Evolutionary conservation across 2,888 invertebrate species (phyloP).

Genomic region (Parochlus steinenii): DNA sequence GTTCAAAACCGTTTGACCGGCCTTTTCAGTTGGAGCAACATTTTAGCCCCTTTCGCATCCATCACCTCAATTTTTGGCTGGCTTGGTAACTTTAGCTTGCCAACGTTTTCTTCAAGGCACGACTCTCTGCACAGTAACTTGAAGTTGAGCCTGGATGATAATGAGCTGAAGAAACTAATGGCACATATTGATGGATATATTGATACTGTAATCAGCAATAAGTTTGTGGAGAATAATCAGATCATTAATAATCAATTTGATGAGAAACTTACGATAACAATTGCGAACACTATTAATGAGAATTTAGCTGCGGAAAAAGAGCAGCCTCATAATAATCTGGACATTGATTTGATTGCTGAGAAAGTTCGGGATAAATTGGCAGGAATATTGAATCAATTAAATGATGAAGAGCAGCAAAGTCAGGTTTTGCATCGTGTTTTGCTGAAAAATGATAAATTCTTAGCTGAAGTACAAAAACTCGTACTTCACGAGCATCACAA

Average conservation of each 20-base stretch:
- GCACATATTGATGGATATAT: conserved; percentile 4
- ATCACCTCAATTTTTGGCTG: too few relatives aligned
- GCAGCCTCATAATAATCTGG: too few relatives aligned
- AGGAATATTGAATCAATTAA: neutral
- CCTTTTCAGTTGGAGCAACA: too few relatives aligned
- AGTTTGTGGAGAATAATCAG: neutral
- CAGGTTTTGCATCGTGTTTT: neutral
- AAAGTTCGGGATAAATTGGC: neutral
- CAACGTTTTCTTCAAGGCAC: too few relatives aligned
- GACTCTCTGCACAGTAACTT: too few relatives aligned
- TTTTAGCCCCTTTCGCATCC: too few relatives aligned
- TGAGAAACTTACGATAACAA: neutral
- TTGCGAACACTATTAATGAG: neutral
- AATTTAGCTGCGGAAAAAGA: neutral
- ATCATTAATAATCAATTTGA: neutral
- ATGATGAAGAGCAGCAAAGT: conserved; percentile 1
- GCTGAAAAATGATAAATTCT: neutral
- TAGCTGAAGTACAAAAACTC: neutral
- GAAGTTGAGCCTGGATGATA: conserved; percentile 6
- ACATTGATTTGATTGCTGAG: conserved; percentile 3
- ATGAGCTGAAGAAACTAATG: conserved; percentile 1
- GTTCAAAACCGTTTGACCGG: too few relatives aligned
- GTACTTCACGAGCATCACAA: neutral
- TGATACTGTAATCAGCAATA: neutral
- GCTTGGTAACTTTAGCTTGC: too few relatives aligned